Conservation (phyloP, 2,888 invertebrate genomes). For the Mechanitis messenoides region DNA sequence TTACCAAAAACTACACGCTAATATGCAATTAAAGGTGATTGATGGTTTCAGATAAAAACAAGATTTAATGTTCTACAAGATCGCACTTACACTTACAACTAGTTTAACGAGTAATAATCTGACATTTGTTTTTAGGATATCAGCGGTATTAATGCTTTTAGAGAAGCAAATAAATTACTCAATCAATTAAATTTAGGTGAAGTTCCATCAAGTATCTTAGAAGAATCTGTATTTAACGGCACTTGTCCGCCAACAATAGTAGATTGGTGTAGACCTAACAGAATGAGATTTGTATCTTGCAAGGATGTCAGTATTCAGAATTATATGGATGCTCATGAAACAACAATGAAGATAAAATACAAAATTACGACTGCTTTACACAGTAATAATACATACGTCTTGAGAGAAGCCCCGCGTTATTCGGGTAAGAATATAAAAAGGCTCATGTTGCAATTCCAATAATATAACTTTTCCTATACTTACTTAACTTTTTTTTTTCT, state of each 20-base stretch:
- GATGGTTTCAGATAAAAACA: slow-evolving; percentile 7
- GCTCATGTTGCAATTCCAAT: not conserved
- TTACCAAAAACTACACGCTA: slow-evolving; percentile 65
- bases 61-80: no score
- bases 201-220: slow-evolving; percentile 62
- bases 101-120: slow-evolving; percentile 2
- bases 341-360: slow-evolving; percentile 65
- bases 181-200: slow-evolving; percentile 63
- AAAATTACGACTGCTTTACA: slow-evolving; percentile 63
- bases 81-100: no score
- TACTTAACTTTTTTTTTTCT: slow-evolving; percentile 37
- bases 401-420: slow-evolving; percentile 65
- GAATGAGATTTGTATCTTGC: slow-evolving; percentile 68
- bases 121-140: slow-evolving; percentile 55
- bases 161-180: slow-evolving; percentile 65
- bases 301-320: slow-evolving; percentile 68
- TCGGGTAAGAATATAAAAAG: slow-evolving; percentile 51
- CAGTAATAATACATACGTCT: slow-evolving; percentile 67
- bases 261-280: slow-evolving; percentile 68
- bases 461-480: slow-evolving; percentile 3
- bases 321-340: slow-evolving; percentile 74
- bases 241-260: slow-evolving; percentile 66
- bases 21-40: slow-evolving; percentile 66
- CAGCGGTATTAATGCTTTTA: slow-evolving; percentile 65
- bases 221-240: slow-evolving; percentile 66